phyloP scores from a whole-genome alignment of 2,113 vertebrate genomes.

The Rhea americana region DNA sequence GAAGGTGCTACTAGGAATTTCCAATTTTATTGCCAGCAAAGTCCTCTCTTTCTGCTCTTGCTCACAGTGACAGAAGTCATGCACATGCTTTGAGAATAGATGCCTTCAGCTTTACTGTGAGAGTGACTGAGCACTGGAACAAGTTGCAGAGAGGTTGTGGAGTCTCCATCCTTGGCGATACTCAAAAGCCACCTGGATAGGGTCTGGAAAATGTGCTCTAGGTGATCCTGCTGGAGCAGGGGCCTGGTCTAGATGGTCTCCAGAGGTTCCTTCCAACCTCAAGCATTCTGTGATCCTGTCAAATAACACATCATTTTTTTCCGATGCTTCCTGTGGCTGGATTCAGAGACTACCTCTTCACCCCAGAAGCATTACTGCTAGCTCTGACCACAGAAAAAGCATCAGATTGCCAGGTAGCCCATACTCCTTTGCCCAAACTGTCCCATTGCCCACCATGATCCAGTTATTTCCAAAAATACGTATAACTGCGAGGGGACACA shows the following conservation, averaged over 20 bases:
- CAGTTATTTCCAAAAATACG: not conserved
- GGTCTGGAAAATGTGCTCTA: not conserved
- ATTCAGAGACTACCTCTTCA: not conserved
- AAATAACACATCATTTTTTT: not conserved
- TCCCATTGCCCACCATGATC: not conserved
- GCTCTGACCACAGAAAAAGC: not conserved
- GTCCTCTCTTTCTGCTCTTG: not conserved
- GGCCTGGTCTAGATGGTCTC: not conserved
- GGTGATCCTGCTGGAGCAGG: not conserved
- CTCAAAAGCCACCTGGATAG: not conserved
- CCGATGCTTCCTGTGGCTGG: rapidly evolving
- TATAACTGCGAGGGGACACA: not conserved
- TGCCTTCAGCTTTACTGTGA: not conserved
- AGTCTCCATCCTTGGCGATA: too few relatives aligned
- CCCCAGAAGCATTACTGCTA: not conserved
- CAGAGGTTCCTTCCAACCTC: not conserved
- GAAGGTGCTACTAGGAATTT: not conserved
- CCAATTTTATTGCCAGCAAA: not conserved
- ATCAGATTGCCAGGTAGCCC: not conserved
- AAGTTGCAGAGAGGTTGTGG: too few relatives aligned
- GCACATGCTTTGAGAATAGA: not conserved
- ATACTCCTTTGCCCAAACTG: not conserved
- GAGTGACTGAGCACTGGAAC: not conserved
- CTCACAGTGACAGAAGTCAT: not conserved
- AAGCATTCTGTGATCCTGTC: not conserved